Percentiles rank a stretch among this genome's conserved stretches.
These are phyloP conservation scores for Notolepis coatsorum DNA, from an alignment of 2,797 vertebrate genomes.

Conservation along the genomic window DNA sequence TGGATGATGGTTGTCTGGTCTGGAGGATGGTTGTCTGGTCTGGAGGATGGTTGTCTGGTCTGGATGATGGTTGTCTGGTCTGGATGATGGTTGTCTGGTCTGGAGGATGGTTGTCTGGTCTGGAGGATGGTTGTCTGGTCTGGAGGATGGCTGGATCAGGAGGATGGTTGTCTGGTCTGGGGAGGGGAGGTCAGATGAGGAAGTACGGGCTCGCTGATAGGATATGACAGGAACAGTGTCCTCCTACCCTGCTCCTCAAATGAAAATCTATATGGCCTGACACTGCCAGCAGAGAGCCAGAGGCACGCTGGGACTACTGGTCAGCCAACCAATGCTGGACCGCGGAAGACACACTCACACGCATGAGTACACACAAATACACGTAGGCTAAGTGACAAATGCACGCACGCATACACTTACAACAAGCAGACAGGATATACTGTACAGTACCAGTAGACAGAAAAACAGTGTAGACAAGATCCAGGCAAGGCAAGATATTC, in stretches of 20 bases:
- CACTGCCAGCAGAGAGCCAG: constrained; percentile 55
- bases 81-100: too few relatives aligned
- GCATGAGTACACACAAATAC: constrained; percentile 5
- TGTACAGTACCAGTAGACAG: neutral
- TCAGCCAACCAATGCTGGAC: constrained; percentile 16
- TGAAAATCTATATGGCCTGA: constrained; percentile 82
- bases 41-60: too few relatives aligned
- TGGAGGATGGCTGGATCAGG: constrained; percentile 17
- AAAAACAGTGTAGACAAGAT: neutral
- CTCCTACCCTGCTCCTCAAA: constrained; percentile 75
- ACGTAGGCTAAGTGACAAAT: neutral
- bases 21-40: too few relatives aligned
- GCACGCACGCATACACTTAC: neutral
- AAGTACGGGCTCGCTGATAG: constrained; percentile 74
- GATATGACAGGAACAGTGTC: constrained; percentile 79
- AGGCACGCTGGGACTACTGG: constrained; percentile 21
- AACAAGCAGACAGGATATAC: neutral
- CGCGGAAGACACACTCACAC: neutral
- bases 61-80: too few relatives aligned
- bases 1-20: too few relatives aligned
- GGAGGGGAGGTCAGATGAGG: constrained; percentile 66
- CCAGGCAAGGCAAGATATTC: too few relatives aligned
- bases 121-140: too few relatives aligned
- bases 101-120: neutral
- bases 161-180: constrained; percentile 37